Evolutionary conservation across 2,797 vertebrate genomes (phyloP), one percentile per base, ranked within the genome.

Genomic region (Myotis findleyi): DNA sequence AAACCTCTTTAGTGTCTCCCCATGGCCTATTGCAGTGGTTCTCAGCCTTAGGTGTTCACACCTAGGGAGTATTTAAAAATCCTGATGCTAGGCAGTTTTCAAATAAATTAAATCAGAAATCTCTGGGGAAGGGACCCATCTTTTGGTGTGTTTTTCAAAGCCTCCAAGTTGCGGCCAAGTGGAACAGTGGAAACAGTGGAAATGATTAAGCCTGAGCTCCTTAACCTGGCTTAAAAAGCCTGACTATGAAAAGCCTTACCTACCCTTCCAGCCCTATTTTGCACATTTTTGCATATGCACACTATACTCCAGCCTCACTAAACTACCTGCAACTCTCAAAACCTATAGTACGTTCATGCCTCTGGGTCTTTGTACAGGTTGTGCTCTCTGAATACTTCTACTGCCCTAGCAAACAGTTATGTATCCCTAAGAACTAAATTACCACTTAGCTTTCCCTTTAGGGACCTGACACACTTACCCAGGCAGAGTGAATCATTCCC

Each of bases 21-120:
- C 36, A 25, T 51, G 11, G 21, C 66, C 66, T 62, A 47, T 3
- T 20, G 44, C 69, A 64, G 44, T 75, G 44, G 36, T 75, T 91
- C 20, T 55, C 57, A 83, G 64, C 33, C 57, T 64, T 75, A 64
- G 68, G 69, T 51, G 57, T 27, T 87, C 17, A 21, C 21, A 21
- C 44, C 11, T 72, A 64, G 33, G 33, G 16, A 33, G 11, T 73
- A 81, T 73, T 82, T 66, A 49, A 66, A 76, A 88, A 83, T 57
- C 59, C 25, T 20, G 25, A 57, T 82, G 47, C 23, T 81, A 73
- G 44, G 44, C 18, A 66, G 30, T 82, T 75, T 49, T 57, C 77
- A 88, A 89, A 89, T 20, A 38, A 82, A 76, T 57, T 66, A 93
- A 75, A 92, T 85, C 30, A 77, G 82, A 69, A 77, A 59, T 33